These are phyloP conservation scores for Odontamblyopus rebecca DNA, from an alignment of 2,797 vertebrate genomes.

Conservation along the genomic window DNA sequence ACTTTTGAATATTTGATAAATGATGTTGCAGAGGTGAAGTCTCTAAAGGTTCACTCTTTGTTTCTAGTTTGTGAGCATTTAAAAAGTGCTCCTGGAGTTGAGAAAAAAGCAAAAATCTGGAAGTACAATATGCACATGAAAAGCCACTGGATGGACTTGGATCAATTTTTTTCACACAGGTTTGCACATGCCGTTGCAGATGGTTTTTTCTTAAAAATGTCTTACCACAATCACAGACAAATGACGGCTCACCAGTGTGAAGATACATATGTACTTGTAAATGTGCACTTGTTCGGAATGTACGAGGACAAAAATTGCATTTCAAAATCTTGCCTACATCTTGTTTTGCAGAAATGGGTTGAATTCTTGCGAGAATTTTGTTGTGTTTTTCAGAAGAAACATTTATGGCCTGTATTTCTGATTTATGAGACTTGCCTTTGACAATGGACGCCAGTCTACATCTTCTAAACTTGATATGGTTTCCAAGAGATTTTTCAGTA, in stretches of 20 bases:
- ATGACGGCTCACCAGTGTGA: constrained; percentile 81
- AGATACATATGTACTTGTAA: constrained; percentile 69
- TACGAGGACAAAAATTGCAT: constrained; percentile 75
- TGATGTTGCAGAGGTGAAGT: constrained; percentile 65
- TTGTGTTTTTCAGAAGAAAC: constrained; percentile 41
- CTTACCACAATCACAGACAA: constrained; percentile 74
- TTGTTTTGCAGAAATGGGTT: constrained; percentile 41
- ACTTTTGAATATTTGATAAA: constrained; percentile 54
- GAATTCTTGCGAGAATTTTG: constrained; percentile 60
- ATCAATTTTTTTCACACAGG: constrained; percentile 56
- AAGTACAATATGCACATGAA: constrained; percentile 77
- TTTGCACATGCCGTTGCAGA: constrained; percentile 70
- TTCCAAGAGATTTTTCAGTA: constrained; percentile 60
- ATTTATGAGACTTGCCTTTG: constrained; percentile 7
- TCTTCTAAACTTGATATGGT: constrained; percentile 51
- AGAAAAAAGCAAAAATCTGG: constrained; percentile 78
- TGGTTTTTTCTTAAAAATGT: constrained; percentile 79
- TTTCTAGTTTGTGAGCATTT: constrained; percentile 69
- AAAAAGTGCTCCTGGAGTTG: constrained; percentile 82
- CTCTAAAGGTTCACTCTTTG: constrained; percentile 29
- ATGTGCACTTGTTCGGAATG: constrained; percentile 62
- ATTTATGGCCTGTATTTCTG: constrained; percentile 17
- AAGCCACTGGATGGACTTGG: constrained; percentile 65
- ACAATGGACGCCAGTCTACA: constrained; percentile 48
- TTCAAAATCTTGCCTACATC: constrained; percentile 57